A percentile compares a stretch with the other conserved stretches of the same genome.
Conservation (phyloP, 2,113 vertebrate species). For the Platichthys flesus region DNA sequence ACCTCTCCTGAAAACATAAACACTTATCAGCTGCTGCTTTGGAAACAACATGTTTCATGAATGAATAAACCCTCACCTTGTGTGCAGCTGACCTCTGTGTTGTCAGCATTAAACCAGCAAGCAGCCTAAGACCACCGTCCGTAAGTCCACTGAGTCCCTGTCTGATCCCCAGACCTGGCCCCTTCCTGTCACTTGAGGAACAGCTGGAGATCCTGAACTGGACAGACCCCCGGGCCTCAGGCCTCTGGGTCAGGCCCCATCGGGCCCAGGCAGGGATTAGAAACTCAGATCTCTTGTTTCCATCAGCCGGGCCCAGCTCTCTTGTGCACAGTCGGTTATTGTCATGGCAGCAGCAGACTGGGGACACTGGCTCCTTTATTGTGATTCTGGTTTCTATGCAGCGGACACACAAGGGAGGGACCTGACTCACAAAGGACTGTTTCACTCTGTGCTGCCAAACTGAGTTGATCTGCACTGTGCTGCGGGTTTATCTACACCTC, state of each 20-base stretch:
- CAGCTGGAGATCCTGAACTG: not conserved
- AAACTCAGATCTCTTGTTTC: slow-evolving; percentile 57
- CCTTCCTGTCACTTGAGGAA: slow-evolving; percentile 10
- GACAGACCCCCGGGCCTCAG: slow-evolving; percentile 8
- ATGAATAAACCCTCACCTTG: not conserved
- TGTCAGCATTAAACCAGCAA: not conserved
- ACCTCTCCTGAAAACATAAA: not conserved
- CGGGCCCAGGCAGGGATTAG: slow-evolving; percentile 48
- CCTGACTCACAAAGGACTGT: slow-evolving; percentile 61
- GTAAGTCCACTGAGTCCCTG: not conserved
- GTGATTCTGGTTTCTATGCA: slow-evolving; percentile 62
- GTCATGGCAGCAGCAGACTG: slow-evolving; percentile 68
- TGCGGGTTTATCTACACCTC: slow-evolving; percentile 40
- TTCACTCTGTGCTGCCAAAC: slow-evolving; percentile 45
- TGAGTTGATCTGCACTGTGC: slow-evolving; percentile 45
- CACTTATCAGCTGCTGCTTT: not conserved
- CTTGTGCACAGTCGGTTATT: slow-evolving; percentile 56
- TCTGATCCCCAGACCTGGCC: not conserved
- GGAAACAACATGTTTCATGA: not conserved
- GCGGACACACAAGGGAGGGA: slow-evolving; percentile 55
- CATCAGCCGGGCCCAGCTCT: slow-evolving; percentile 43
- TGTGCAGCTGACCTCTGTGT: not conserved
- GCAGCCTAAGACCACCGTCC: not conserved
- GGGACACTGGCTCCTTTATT: slow-evolving; percentile 75
- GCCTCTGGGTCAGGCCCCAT: slow-evolving; percentile 28